Percentiles rank a stretch among this genome's conserved stretches.
phyloP scores from a whole-genome alignment of 92 coral and sea anemone genomes.

The Epizoanthus scotinus region DNA sequence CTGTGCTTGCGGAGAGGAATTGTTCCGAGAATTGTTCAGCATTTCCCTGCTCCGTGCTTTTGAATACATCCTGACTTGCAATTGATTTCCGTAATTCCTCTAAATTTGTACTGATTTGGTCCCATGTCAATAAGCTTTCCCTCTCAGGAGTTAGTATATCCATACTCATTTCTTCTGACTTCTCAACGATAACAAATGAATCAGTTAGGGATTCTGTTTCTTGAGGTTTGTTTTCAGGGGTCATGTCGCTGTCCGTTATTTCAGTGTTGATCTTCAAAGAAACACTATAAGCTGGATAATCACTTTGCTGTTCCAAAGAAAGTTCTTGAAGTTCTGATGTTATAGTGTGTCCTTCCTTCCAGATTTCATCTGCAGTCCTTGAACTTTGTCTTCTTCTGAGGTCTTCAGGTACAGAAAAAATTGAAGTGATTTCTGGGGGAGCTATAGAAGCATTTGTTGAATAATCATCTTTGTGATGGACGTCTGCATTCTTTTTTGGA shows the following conservation, averaged over 20 bases:
- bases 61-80: background rate
- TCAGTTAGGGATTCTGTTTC: background rate
- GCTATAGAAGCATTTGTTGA: background rate
- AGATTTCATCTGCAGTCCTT: background rate
- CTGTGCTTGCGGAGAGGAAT: background rate
- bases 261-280: background rate
- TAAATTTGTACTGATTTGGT: background rate
- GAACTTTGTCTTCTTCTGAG: background rate
- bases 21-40: background rate
- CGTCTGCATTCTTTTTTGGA: background rate
- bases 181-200: slow-evolving; percentile 13
- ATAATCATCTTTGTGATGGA: background rate
- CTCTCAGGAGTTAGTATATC: background rate
- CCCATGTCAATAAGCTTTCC: background rate
- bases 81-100: background rate
- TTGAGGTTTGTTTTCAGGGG: background rate
- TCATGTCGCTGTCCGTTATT: background rate
- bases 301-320: background rate
- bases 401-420: background rate
- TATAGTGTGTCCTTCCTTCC: background rate
- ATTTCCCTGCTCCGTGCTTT: background rate
- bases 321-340: background rate
- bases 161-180: background rate
- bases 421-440: background rate
- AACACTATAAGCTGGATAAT: background rate